Conservation (phyloP, 2,113 vertebrate species). For the Smithornis capensis region DNA sequence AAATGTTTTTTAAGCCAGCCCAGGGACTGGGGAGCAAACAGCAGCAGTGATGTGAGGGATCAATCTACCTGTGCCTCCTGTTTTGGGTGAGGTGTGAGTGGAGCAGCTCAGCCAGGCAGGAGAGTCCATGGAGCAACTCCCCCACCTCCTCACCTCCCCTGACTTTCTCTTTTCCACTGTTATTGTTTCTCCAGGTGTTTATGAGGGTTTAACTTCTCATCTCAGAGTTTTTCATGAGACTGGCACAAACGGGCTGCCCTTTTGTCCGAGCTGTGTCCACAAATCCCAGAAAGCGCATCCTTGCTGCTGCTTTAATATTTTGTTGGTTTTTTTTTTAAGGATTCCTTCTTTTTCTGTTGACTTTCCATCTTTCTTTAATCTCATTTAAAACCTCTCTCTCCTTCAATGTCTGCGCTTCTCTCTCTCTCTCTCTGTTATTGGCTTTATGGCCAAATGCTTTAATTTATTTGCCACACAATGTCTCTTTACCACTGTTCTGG, state of each 20-base stretch:
- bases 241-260: background rate
- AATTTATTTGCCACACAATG: slow-evolving; percentile 58
- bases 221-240: background rate
- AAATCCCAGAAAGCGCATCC: background rate
- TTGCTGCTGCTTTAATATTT: background rate
- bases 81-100: background rate
- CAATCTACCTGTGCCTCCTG: background rate
- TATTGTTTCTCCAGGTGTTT: background rate
- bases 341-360: background rate
- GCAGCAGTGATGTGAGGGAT: background rate
- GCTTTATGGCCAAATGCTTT: slow-evolving; percentile 29
- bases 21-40: background rate
- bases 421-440: background rate
- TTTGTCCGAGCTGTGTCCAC: background rate
- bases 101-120: background rate
- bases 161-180: background rate
- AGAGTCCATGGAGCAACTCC: accelerated
- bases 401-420: background rate
- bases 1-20: slow-evolving; percentile 30
- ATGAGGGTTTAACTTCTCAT: background rate
- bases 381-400: background rate
- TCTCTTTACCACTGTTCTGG: slow-evolving; percentile 29
- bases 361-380: background rate
- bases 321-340: background rate
- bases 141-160: background rate